Evolutionary conservation across 2,888 invertebrate genomes (phyloP).

Genomic region (Drosophila prostipennis): DNA sequence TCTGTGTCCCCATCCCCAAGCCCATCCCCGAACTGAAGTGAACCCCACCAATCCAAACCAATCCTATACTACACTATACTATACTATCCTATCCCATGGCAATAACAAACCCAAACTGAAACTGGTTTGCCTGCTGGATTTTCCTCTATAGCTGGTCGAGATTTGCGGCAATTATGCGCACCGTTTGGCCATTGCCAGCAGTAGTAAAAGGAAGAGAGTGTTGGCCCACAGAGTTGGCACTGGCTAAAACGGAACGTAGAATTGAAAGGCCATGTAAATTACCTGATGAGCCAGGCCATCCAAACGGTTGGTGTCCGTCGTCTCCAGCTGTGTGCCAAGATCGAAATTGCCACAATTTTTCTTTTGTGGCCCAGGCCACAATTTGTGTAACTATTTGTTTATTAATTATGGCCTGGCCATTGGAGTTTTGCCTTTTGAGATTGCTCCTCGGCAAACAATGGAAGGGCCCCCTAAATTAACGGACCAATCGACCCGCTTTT

Average conservation of each 20-base stretch:
- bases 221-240: conserved; percentile 54
- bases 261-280: conserved; percentile 78
- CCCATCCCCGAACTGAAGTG: conserved; percentile 4
- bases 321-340: conserved; percentile 70
- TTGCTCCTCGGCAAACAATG: conserved; percentile 33
- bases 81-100: conserved; percentile 20
- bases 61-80: conserved; percentile 1
- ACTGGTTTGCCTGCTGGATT: no score
- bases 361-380: conserved; percentile 42
- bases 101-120: conserved; percentile 34
- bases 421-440: conserved; percentile 2
- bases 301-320: conserved; percentile 39
- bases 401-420: conserved; percentile 65
- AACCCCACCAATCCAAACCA: background rate
- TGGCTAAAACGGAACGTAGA: conserved; percentile 52
- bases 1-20: conserved; percentile 17
- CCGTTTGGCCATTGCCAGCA: conserved; percentile 63
- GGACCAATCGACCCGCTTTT: conserved; percentile 65
- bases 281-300: conserved; percentile 62
- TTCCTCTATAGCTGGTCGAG: conserved; percentile 56
- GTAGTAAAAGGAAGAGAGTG: conserved; percentile 79
- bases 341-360: conserved; percentile 63
- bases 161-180: conserved; percentile 74
- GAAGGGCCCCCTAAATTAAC: conserved; percentile 62
- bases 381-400: conserved; percentile 70